Evolutionary conservation across 2,113 vertebrate species (phyloP).

Genomic region (Silurus glanis): DNA sequence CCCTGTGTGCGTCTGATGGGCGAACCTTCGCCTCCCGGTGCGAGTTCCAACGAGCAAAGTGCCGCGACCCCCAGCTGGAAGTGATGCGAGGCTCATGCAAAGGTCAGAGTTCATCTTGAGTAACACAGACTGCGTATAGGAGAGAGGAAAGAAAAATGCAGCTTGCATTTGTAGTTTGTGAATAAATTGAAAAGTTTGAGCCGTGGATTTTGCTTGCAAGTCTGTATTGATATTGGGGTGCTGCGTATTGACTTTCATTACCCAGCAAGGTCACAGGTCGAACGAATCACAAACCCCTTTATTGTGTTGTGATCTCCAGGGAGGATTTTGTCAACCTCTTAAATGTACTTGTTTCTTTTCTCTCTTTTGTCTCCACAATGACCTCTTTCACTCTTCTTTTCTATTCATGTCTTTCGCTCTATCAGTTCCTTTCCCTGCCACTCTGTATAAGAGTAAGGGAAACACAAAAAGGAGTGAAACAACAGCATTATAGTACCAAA

Average conservation of each 20-base stretch:
- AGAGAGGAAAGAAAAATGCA: background rate
- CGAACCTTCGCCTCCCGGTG: constrained; percentile 94
- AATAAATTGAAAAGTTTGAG: background rate
- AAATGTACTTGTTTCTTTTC: background rate
- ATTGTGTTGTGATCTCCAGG: constrained; percentile 59
- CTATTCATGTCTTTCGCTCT: background rate
- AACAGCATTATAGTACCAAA: background rate
- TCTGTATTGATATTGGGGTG: constrained; percentile 25
- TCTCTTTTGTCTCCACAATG: constrained; percentile 1
- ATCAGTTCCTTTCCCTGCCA: background rate
- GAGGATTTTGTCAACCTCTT: constrained; percentile 32
- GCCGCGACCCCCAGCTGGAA: constrained; percentile 92
- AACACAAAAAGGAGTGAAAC: background rate
- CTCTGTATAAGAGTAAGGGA: background rate
- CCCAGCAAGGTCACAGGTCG: constrained; percentile 34
- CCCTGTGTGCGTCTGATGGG: constrained; percentile 91
- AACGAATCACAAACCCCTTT: constrained; percentile 62
- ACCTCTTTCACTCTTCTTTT: constrained; percentile 8
- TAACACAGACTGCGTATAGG: background rate
- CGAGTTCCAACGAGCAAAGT: constrained; percentile 94
- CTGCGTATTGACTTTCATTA: constrained; percentile 1
- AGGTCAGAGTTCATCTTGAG: constrained; percentile 78
- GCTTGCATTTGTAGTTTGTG: background rate
- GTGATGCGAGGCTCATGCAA: constrained; percentile 91
- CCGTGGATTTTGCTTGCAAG: background rate